Conservation (phyloP, 2,797 vertebrate species). For the Neomorphus geoffroyi region DNA sequence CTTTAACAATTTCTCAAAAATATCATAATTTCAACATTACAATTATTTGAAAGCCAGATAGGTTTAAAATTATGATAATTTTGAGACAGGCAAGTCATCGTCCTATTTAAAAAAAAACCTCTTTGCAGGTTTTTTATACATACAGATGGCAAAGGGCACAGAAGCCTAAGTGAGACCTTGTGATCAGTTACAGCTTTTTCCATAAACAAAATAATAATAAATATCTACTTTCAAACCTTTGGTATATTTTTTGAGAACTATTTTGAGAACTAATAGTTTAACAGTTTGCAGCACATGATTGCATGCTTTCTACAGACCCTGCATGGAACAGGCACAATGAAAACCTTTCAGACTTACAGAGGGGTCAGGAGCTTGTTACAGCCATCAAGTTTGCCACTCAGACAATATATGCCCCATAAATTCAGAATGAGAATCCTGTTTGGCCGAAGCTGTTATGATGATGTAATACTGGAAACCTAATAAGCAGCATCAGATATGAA, state of each 20-base stretch:
- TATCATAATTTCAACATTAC: not conserved
- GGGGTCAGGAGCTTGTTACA: not conserved
- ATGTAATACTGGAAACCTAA: not conserved
- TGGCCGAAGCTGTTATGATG: not conserved
- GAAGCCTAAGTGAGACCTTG: not conserved
- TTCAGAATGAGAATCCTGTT: not conserved
- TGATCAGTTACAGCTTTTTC: not conserved
- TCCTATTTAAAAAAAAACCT: not conserved
- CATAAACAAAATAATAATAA: not conserved
- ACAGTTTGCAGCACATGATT: not conserved
- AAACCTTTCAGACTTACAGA: not conserved
- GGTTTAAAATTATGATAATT: too few species aligned
- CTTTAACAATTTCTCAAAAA: not conserved
- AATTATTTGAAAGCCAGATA: not conserved
- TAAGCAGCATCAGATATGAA: not conserved
- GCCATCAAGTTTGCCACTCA: not conserved
- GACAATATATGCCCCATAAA: not conserved
- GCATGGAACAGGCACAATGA: not conserved
- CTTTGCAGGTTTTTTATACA: not conserved
- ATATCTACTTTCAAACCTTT: not conserved
- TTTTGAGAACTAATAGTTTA: not conserved
- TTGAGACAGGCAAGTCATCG: not conserved
- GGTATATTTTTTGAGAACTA: not conserved
- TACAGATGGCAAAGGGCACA: not conserved
- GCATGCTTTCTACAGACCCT: not conserved